phyloP scores from a whole-genome alignment of 2,113 vertebrate species.

The Platysternon megacephalum region DNA sequence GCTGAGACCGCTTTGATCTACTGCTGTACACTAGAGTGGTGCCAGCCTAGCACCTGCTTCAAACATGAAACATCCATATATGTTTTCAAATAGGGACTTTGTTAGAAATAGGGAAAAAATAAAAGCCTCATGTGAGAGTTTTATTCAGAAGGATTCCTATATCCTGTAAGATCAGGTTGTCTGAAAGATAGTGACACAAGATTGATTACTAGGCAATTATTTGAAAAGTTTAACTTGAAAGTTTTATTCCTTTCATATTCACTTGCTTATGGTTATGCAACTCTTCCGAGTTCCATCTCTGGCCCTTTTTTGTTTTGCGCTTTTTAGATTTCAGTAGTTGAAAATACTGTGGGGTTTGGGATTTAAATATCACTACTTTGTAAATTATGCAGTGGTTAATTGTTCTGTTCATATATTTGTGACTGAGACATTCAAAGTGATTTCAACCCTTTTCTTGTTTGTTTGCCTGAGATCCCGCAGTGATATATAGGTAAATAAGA shows the following conservation, averaged over 20 bases:
- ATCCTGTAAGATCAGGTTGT: accelerated
- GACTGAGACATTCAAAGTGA: not conserved
- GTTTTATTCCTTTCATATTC: not conserved
- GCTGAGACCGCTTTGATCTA: not conserved
- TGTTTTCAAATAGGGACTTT: not conserved
- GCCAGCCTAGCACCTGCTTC: not conserved
- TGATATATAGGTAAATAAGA: not conserved
- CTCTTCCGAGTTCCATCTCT: not conserved
- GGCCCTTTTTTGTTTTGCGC: not conserved
- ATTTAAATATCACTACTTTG: not conserved
- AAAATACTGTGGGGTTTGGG: not conserved
- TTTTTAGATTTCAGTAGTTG: not conserved
- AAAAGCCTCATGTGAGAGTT: not conserved
- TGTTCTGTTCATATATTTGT: not conserved
- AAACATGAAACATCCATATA: not conserved
- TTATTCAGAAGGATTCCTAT: not conserved
- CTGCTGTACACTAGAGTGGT: not conserved
- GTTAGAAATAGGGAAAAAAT: not conserved
- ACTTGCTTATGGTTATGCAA: not conserved
- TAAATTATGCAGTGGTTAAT: not conserved
- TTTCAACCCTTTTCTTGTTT: not conserved
- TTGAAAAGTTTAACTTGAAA: not conserved
- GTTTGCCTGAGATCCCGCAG: not conserved
- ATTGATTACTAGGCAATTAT: not conserved
- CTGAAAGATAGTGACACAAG: not conserved